A percentile compares a stretch with the other conserved stretches of the same genome.
Evolutionary conservation across 2,113 vertebrate species (phyloP).

Genomic region (Scolopax mira): DNA sequence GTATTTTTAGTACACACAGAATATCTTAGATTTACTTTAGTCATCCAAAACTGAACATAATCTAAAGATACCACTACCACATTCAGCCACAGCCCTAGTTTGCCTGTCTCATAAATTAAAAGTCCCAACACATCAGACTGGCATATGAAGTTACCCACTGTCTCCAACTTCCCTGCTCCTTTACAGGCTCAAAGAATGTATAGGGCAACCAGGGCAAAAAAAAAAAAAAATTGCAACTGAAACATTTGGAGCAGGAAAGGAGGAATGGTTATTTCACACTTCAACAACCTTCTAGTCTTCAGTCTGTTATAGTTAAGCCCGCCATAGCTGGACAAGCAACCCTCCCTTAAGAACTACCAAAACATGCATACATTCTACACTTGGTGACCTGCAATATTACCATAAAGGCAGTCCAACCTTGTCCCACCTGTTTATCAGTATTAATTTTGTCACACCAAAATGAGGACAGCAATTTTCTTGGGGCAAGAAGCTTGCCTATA

Average conservation of each 20-base stretch:
- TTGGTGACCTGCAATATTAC: background rate
- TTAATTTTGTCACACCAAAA: background rate
- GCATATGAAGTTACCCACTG: background rate
- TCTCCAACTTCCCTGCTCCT: background rate
- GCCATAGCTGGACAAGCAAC: background rate
- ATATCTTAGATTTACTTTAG: background rate
- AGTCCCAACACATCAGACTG: background rate
- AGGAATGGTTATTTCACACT: background rate
- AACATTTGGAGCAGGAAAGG: background rate
- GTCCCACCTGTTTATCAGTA: background rate
- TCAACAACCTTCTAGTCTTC: background rate
- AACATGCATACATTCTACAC: background rate
- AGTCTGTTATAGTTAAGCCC: background rate
- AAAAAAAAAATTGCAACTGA: rapidly evolving
- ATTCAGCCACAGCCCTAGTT: background rate
- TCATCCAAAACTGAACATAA: background rate
- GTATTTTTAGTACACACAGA: background rate
- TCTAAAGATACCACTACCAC: background rate
- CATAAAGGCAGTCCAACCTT: background rate
- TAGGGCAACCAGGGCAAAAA: background rate
- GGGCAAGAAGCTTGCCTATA: background rate
- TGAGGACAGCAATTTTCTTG: background rate
- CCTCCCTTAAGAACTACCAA: background rate
- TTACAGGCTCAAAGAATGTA: background rate
- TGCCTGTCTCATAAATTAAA: background rate